Base-by-base conservation (phyloP, 2,888 invertebrate genomes). In the Pammene fasciana region DNA sequence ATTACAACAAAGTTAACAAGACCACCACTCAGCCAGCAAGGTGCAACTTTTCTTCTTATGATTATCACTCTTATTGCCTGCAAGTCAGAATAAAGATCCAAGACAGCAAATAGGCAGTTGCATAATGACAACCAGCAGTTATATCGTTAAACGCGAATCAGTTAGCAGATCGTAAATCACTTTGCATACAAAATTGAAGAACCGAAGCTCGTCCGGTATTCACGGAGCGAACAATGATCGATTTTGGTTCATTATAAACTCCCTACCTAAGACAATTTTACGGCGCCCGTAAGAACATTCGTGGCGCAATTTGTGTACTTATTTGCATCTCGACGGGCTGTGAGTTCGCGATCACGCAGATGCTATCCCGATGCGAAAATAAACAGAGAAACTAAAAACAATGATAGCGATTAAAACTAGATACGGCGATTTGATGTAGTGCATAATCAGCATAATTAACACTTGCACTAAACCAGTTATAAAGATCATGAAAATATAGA, bases 301-400 rank as follows among this genome's bases (percentile, higher is more conserved):
- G 82, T 81, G 80, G 82, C 74, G 87, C 86, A 89, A 90, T 89
- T 90, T 89, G 84, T 83, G 83, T 80, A 82, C 84, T 80, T 85
- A 88, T 90, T 89, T 86, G 86, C 87, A 87, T 87, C 84, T 80
- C 78, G 82, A 83, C 82, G 79, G 80, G 78, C 79, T 79, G 81
- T 79, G 79, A 79, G 79, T 81, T 85, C 80, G 82, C 76, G 83
- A 83, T 87, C 87, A 88, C 86, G 90, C 86, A 87, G 85, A 78
- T 79, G 74, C 76, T 80, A 76, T 78, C 75, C 77, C 79, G 78
- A 85, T 83, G 83, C 83, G 81, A 87, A 87, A 85, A 86, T 85
- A 85, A 87, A 87, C 86, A 82, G 74, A 80, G 78, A 82, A 82
- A 80, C 78, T 75, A 75, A 73, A 76, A 76, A 73, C 77, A 78